These are phyloP conservation scores for Metalampra italica DNA, from an alignment of 2,888 invertebrate genomes.

Conservation along the genomic window DNA sequence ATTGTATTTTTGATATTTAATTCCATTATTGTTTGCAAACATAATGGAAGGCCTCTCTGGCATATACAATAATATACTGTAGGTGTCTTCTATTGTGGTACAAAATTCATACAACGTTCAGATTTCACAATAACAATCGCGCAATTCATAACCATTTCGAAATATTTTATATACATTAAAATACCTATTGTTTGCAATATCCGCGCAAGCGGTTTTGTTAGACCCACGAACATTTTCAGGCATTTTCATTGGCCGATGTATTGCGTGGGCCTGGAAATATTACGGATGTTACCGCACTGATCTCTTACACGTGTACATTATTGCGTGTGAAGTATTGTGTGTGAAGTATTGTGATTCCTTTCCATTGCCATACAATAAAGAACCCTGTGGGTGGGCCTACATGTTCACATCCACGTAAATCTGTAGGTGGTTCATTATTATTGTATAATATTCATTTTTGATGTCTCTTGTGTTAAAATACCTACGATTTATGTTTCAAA, in stretches of 20 bases:
- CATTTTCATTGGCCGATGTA: slow-evolving; percentile 1
- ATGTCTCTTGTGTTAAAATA: too few relatives aligned
- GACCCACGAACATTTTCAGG: background rate
- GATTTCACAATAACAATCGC: background rate
- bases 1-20: too few relatives aligned
- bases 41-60: too few relatives aligned
- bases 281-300: background rate
- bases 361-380: background rate
- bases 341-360: background rate
- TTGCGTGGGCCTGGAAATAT: background rate
- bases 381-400: background rate
- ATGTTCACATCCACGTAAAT: background rate
- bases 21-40: too few relatives aligned
- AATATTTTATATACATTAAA: slow-evolving; percentile 2
- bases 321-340: slow-evolving; percentile 1
- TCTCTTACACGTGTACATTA: slow-evolving; percentile 15
- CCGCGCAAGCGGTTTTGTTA: background rate
- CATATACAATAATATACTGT: too few relatives aligned
- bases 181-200: slow-evolving; percentile 3
- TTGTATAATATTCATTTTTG: background rate
- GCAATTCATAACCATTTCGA: background rate
- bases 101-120: too few relatives aligned
- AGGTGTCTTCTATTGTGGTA: too few relatives aligned
- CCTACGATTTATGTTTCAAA: too few relatives aligned
- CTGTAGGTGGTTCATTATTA: background rate